These are phyloP conservation scores for Schlechtendalia chinensis DNA, from an alignment of 1,140 invertebrate genomes.

Conservation along the genomic window DNA sequence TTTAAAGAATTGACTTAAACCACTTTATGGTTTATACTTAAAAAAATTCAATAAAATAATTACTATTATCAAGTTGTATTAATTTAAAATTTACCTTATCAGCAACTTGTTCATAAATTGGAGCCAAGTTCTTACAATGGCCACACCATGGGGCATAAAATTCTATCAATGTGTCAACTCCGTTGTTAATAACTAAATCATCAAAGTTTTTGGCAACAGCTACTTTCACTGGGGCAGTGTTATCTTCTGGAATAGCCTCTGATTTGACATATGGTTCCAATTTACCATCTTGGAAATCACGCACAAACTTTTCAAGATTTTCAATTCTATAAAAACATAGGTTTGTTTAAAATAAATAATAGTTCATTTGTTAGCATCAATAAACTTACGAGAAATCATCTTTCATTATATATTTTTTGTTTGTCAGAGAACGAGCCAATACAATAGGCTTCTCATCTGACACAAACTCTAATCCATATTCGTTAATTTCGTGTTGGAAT, in stretches of 20 bases:
- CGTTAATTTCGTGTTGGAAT: slow-evolving; percentile 89
- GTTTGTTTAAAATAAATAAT: slow-evolving; percentile 1
- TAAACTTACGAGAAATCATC: slow-evolving; percentile 80
- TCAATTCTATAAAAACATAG: slow-evolving; percentile 68
- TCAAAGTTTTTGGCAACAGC: slow-evolving; percentile 97
- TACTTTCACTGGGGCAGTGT: slow-evolving; percentile 81
- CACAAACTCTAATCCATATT: slow-evolving; percentile 87
- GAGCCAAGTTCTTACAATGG: slow-evolving; percentile 94
- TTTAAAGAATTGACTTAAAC: no score
- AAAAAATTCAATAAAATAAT: slow-evolving; percentile 14
- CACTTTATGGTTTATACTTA: no score
- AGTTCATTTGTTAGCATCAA: neutral
- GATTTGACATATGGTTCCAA: slow-evolving; percentile 94
- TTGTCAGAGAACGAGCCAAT: slow-evolving; percentile 74
- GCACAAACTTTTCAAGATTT: slow-evolving; percentile 82
- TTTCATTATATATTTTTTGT: slow-evolving; percentile 87
- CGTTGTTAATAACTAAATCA: slow-evolving; percentile 86
- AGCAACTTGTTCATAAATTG: slow-evolving; percentile 91
- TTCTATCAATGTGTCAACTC: slow-evolving; percentile 91
- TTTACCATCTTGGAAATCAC: slow-evolving; percentile 77
- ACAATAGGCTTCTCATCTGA: slow-evolving; percentile 87
- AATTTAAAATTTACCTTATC: slow-evolving; percentile 70
- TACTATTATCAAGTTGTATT: no score
- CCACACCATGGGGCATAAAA: slow-evolving; percentile 99
- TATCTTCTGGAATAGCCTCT: slow-evolving; percentile 84